Evolutionary conservation across 2,888 invertebrate species (phyloP).

Genomic region (Nomada lathburiana): DNA sequence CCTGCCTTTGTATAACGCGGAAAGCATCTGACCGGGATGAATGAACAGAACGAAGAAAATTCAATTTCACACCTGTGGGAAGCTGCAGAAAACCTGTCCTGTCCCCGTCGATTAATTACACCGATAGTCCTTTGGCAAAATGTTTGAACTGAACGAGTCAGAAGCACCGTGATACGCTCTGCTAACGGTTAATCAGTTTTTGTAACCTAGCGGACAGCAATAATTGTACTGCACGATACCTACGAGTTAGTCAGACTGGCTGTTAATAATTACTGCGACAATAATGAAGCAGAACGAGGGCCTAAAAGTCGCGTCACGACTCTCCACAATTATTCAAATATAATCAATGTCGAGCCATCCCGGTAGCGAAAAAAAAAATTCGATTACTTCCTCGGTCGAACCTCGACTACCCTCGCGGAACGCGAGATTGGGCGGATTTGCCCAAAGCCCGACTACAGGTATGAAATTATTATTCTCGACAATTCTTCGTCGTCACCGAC

Average conservation of each 20-base stretch:
- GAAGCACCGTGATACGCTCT: too few species aligned
- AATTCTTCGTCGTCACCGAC: slow-evolving; percentile 47
- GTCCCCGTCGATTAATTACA: not conserved
- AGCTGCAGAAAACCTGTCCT: slow-evolving; percentile 6
- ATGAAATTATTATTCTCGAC: slow-evolving; percentile 67
- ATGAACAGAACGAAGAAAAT: slow-evolving; percentile 36
- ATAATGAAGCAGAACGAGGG: too few species aligned
- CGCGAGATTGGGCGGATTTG: slow-evolving; percentile 45
- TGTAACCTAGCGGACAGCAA: too few species aligned
- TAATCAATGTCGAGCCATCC: slow-evolving; percentile 38
- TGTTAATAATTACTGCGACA: too few species aligned
- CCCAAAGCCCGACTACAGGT: slow-evolving; percentile 48
- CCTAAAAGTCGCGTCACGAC: not conserved
- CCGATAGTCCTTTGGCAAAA: not conserved
- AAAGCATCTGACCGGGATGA: slow-evolving; percentile 49
- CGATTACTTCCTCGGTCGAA: slow-evolving; percentile 41
- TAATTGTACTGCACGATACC: too few species aligned
- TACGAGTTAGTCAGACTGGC: too few species aligned
- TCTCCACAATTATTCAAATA: slow-evolving; percentile 12
- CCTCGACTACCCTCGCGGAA: not conserved
- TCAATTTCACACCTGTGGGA: slow-evolving; percentile 50
- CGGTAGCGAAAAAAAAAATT: slow-evolving; percentile 32
- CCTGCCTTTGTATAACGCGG: slow-evolving; percentile 43
- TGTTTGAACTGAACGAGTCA: too few species aligned
- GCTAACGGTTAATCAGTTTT: too few species aligned